phyloP scores from a whole-genome alignment of 2,888 invertebrate genomes.

The Brenthis ino region DNA sequence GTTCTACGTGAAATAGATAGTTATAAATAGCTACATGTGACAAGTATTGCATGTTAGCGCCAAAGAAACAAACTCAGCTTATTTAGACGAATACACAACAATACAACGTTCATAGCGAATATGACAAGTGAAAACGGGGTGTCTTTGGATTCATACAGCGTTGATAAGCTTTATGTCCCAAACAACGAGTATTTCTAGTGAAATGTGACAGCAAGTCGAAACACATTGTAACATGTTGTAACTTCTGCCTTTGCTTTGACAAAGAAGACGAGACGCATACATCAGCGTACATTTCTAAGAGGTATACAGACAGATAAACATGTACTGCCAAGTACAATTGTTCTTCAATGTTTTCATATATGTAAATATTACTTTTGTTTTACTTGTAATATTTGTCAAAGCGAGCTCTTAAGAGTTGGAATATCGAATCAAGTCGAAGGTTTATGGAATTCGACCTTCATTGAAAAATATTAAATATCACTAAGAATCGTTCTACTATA shows the following conservation, averaged over 20 bases:
- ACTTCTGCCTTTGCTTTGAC: conserved; percentile 28
- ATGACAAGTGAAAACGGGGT: conserved; percentile 17
- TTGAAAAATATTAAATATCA: too few species aligned
- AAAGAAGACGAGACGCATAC: conserved; percentile 30
- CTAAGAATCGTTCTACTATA: too few species aligned
- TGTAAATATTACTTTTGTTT: not conserved
- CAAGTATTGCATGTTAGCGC: conserved; percentile 4
- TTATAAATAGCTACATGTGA: too few species aligned
- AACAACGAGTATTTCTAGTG: conserved; percentile 18
- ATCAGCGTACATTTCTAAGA: conserved; percentile 29
- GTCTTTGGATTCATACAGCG: conserved; percentile 20
- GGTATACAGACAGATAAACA: conserved; percentile 28
- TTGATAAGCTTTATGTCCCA: conserved; percentile 28
- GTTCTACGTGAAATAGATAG: too few species aligned
- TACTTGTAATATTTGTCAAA: not conserved
- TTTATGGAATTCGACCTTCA: too few species aligned
- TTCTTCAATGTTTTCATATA: not conserved
- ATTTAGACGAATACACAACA: conserved; percentile 9
- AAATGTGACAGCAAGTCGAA: conserved; percentile 20
- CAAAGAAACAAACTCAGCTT: conserved; percentile 15
- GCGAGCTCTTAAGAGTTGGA: not conserved
- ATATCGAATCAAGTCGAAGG: too few species aligned
- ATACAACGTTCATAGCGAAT: conserved; percentile 9
- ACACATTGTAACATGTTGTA: conserved; percentile 20
- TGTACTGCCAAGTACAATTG: not conserved